Conservation (phyloP, 2,797 vertebrate species). For the Decapterus maruadsi region DNA sequence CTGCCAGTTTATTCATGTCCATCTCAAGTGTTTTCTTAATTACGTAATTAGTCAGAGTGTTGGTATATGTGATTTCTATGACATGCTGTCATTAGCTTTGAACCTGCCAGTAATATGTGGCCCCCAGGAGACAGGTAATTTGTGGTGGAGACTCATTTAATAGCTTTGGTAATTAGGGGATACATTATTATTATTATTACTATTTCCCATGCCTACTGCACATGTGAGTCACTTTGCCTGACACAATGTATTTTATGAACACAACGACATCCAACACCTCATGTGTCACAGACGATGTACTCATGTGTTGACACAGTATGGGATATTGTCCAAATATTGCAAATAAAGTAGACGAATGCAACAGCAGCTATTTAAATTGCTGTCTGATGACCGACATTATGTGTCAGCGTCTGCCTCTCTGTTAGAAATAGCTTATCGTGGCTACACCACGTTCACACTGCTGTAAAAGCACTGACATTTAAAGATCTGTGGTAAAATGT, state of each 20-base stretch:
- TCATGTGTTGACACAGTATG: neutral
- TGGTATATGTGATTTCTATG: slow-evolving; percentile 69
- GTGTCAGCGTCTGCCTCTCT: neutral
- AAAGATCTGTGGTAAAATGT: slow-evolving; percentile 65
- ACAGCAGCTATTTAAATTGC: neutral
- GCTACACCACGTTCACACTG: slow-evolving; percentile 11
- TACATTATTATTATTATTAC: slow-evolving; percentile 38
- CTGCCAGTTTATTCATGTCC: slow-evolving; percentile 50
- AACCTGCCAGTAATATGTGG: slow-evolving; percentile 65
- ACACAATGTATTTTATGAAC: neutral
- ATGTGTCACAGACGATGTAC: slow-evolving; percentile 3
- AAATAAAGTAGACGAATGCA: neutral
- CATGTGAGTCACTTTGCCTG: slow-evolving; percentile 16
- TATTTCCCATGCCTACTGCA: slow-evolving; percentile 44
- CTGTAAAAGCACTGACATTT: slow-evolving; percentile 71
- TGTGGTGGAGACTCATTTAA: slow-evolving; percentile 65
- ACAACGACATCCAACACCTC: neutral
- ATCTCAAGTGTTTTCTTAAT: slow-evolving; percentile 69
- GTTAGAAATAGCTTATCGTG: slow-evolving; percentile 20
- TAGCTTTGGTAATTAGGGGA: slow-evolving; percentile 72
- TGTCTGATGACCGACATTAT: neutral
- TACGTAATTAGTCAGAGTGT: slow-evolving; percentile 75
- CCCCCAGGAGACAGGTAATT: slow-evolving; percentile 60
- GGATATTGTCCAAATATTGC: neutral
- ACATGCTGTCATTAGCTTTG: slow-evolving; percentile 70